Conservation (phyloP, 2,888 invertebrate species). For the Arenicola marina region DNA sequence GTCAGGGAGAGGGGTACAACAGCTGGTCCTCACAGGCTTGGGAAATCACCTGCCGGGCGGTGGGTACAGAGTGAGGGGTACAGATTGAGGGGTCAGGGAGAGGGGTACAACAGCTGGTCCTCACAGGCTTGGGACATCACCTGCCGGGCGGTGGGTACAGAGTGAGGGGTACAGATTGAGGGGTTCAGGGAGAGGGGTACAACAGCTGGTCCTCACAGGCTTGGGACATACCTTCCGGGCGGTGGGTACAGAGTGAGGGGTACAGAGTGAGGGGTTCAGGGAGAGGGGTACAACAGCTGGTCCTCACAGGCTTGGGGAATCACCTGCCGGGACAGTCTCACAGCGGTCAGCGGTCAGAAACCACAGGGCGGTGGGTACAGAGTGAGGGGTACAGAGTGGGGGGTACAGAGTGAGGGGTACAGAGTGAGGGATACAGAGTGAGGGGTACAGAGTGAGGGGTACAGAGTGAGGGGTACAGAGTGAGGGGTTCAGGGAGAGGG, state of each 20-base stretch:
- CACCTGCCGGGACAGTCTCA: slow-evolving; percentile 66
- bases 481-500: no score
- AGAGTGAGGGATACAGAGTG: slow-evolving; percentile 43
- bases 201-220: neutral
- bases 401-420: no score
- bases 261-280: neutral
- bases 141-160: slow-evolving; percentile 47
- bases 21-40: slow-evolving; percentile 67
- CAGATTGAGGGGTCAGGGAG: neutral
- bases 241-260: neutral
- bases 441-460: neutral
- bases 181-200: no score
- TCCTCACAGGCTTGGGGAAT: slow-evolving; percentile 66
- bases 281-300: slow-evolving; percentile 75
- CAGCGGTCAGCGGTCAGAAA: no score
- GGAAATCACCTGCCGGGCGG: slow-evolving; percentile 67
- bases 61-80: neutral
- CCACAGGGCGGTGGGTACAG: neutral
- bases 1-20: slow-evolving; percentile 64
- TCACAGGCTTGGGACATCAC: slow-evolving; percentile 68
- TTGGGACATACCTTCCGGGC: neutral
- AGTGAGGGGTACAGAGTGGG: no score
- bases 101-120: slow-evolving; percentile 72
- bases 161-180: neutral
- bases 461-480: no score